These are phyloP conservation scores for Leucophenga varia DNA, from an alignment of 1,140 invertebrate species.

Conservation along the genomic window DNA sequence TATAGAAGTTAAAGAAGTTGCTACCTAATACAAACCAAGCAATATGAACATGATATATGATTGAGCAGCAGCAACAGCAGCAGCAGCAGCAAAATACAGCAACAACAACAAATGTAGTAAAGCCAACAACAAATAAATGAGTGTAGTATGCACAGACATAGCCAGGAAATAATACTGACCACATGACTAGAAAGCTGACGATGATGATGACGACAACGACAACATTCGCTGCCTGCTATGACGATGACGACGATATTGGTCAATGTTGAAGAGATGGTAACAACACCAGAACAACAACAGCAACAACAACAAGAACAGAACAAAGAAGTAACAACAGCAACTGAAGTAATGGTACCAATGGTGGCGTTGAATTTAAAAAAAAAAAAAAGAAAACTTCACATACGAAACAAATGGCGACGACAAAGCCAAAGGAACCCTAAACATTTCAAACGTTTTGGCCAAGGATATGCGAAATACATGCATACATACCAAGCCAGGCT, in stretches of 20 bases:
- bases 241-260: constrained; percentile 8
- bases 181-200: constrained; percentile 5
- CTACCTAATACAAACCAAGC: no score
- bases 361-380: no score
- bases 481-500: no score
- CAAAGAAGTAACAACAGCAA: constrained; percentile 31
- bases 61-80: constrained; percentile 25
- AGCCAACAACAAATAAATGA: constrained; percentile 8
- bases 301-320: constrained; percentile 13
- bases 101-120: not conserved
- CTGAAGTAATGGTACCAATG: no score
- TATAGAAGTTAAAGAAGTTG: constrained; percentile 22
- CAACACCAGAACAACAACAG: constrained; percentile 29
- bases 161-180: constrained; percentile 49
- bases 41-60: constrained; percentile 50
- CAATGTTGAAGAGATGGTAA: constrained; percentile 49
- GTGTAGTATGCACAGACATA: constrained; percentile 15
- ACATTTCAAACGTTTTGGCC: no score
- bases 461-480: no score
- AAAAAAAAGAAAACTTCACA: no score
- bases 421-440: no score
- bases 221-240: constrained; percentile 14
- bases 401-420: no score
- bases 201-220: not conserved
- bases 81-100: constrained; percentile 4